These are phyloP conservation scores for Neuroterus valhalla DNA, from an alignment of 1,140 invertebrate species.

Conservation along the genomic window DNA sequence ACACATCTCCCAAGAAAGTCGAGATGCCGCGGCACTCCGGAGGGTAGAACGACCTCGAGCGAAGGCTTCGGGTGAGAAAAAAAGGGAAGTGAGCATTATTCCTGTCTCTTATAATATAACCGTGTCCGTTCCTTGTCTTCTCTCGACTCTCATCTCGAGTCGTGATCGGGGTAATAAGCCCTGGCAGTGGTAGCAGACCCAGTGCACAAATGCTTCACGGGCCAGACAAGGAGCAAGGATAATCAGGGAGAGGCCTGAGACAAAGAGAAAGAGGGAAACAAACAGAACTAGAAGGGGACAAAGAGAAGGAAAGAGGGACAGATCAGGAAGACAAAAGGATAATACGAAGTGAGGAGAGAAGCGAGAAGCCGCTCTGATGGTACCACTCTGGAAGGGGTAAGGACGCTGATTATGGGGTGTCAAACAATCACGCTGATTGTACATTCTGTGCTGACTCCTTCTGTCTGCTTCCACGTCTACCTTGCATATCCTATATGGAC, in stretches of 20 bases:
- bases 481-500: constrained; percentile 10
- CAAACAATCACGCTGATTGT: constrained; percentile 76
- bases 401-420: constrained; percentile 75
- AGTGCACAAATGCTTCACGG: constrained; percentile 6
- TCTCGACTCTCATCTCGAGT: constrained; percentile 67
- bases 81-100: constrained; percentile 68
- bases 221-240: constrained; percentile 7
- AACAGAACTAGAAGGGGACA: constrained; percentile 13
- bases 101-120: constrained; percentile 73
- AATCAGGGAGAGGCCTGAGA: constrained; percentile 11
- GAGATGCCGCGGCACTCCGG: background rate
- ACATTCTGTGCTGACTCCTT: constrained; percentile 69
- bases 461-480: constrained; percentile 60
- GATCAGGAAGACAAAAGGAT: constrained; percentile 42
- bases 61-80: constrained; percentile 56
- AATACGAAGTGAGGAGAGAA: constrained; percentile 51
- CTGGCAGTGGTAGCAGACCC: constrained; percentile 51
- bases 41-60: constrained; percentile 42
- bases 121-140: constrained; percentile 70
- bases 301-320: constrained; percentile 44
- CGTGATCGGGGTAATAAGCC: constrained; percentile 75
- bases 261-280: constrained; percentile 22
- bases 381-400: constrained; percentile 56
- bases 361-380: constrained; percentile 32
- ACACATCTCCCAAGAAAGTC: background rate